Evolutionary conservation across 2,797 vertebrate species (phyloP).

Genomic region (Poeciliopsis paucimaculata): DNA sequence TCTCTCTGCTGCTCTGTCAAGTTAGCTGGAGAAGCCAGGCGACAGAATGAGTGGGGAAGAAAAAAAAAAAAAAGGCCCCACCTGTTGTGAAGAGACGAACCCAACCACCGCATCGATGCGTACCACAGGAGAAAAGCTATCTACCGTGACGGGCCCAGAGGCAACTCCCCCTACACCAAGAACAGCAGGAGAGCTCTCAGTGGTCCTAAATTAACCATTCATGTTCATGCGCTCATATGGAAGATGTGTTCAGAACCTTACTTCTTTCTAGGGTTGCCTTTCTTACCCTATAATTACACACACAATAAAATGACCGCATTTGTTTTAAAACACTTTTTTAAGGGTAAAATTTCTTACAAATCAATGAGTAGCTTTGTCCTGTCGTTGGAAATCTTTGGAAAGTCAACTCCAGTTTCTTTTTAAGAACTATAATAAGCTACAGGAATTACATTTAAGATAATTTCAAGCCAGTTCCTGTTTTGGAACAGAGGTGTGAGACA

Average conservation of each 20-base stretch:
- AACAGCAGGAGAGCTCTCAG: slow-evolving; percentile 40
- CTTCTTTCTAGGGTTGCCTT: slow-evolving; percentile 41
- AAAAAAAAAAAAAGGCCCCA: slow-evolving; percentile 29
- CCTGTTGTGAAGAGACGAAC: slow-evolving; percentile 51
- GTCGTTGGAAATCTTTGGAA: neutral
- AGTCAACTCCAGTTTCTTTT: neutral
- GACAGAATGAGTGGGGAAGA: neutral
- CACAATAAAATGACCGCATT: slow-evolving; percentile 4
- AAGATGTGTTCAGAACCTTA: slow-evolving; percentile 50
- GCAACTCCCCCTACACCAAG: slow-evolving; percentile 18
- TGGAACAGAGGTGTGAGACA: neutral
- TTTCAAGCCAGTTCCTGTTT: neutral
- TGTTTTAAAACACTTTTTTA: neutral
- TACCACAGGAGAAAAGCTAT: slow-evolving; percentile 26
- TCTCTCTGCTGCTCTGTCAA: slow-evolving; percentile 17
- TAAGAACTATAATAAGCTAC: neutral
- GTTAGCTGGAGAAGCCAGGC: slow-evolving; percentile 20
- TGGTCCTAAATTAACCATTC: slow-evolving; percentile 64
- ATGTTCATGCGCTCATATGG: slow-evolving; percentile 45
- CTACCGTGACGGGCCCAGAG: slow-evolving; percentile 26
- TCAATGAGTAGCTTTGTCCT: neutral
- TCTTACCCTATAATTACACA: slow-evolving; percentile 41
- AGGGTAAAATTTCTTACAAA: neutral
- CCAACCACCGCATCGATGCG: slow-evolving; percentile 20
- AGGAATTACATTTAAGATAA: neutral